Evolutionary conservation across 2,888 invertebrate species (phyloP), one percentile per base, ranked within the genome.

Genomic region (Napeogenes inachia): DNA sequence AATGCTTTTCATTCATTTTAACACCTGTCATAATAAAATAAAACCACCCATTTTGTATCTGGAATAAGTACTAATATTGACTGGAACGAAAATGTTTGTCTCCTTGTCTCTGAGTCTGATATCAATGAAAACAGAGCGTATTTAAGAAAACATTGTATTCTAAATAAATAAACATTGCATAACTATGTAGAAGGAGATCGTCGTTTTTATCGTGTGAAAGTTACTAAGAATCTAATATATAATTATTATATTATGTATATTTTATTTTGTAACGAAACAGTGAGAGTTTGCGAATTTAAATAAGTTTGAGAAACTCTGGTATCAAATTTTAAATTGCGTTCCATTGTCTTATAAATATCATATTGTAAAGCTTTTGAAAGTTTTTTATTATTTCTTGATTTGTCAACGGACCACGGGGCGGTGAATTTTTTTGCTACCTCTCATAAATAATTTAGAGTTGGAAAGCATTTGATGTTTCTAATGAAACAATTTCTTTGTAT

Each of bases 171-270:
- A 50, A 50, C 30, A 50, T 50, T 50, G 30, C 50, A n/a, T 50
- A 50, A 50, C 30, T 30, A n/a, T 50, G 13, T 47, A 8, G 6
- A 50, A 50, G 21, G 30, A 50, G 21, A 50, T 50, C 50, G 30
- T 50, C 50, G 8, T 30, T 50, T 30, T 21, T 30, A 57, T 12
- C 61, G 53, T 61, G 61, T 57, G 57, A 61, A 61, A 61, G 53
- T 59, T 32, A 32, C 45, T 45, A 56, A 50, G 50, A 54, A 45
- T 56, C 46, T 35, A 35, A 32, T 38, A 54, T 30, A 55, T 56
- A 56, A 61, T 45, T 59, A 60, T 50, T 45, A 54, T 54, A 57
- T 57, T 57, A 38, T 60, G 60, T 61, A 57, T 61, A 56, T 54
- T 47, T 45, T 61, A 32, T 60, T 61, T 45, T 50, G n/a, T 47